These are phyloP conservation scores for Sapayoa aenigma DNA, from an alignment of 2,113 vertebrate genomes.

Conservation along the genomic window DNA sequence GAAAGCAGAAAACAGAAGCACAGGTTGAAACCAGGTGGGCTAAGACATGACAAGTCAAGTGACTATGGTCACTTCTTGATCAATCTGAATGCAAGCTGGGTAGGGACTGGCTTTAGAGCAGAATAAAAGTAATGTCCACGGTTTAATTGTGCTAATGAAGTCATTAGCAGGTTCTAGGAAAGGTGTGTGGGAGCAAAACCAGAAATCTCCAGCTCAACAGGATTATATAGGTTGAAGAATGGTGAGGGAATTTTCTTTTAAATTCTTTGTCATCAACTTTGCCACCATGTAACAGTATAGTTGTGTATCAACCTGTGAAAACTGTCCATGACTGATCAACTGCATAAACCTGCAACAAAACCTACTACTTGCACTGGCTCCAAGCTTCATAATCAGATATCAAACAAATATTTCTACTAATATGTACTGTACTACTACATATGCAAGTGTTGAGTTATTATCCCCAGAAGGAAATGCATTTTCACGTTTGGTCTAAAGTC, in stretches of 20 bases:
- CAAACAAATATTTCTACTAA: neutral
- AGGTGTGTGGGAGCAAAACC: neutral
- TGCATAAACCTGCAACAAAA: neutral
- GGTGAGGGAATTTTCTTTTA: neutral
- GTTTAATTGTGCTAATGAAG: neutral
- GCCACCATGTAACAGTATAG: neutral
- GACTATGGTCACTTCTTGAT: neutral
- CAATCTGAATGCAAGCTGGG: neutral
- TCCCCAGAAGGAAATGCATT: neutral
- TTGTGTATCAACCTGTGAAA: neutral
- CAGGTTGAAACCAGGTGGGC: neutral
- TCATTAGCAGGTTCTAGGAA: neutral
- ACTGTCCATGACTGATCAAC: neutral
- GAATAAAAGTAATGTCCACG: neutral
- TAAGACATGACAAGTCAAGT: neutral
- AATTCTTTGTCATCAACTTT: neutral
- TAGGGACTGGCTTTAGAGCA: neutral
- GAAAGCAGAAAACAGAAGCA: neutral
- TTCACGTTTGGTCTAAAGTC: neutral
- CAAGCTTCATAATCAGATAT: neutral
- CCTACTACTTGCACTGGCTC: neutral
- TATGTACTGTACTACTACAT: neutral
- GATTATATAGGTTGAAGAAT: neutral
- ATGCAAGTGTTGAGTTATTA: neutral
- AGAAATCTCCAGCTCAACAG: neutral